phyloP scores from a whole-genome alignment of 1,140 invertebrate genomes.

The Drosophila setifemur region DNA sequence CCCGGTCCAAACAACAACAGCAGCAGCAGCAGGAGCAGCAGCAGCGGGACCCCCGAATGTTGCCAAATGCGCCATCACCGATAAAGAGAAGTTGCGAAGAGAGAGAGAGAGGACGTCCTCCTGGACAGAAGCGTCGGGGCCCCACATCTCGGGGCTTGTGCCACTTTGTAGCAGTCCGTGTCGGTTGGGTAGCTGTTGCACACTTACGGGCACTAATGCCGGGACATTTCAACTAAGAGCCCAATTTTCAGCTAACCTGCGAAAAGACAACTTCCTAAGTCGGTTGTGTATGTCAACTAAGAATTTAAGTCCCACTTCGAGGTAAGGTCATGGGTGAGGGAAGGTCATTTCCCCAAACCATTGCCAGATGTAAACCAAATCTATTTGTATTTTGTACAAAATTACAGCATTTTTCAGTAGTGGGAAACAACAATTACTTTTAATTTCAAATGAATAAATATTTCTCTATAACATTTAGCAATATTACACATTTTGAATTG shows the following conservation, averaged over 20 bases:
- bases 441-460: too few species aligned
- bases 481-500: too few species aligned
- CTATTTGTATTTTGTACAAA: too few species aligned
- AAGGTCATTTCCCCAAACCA: too few species aligned
- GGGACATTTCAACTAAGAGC: slow-evolving; percentile 10
- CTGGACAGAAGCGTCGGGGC: not conserved
- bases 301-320: not conserved
- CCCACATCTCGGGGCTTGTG: not conserved
- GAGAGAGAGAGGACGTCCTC: not conserved
- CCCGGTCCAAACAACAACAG: slow-evolving; percentile 3
- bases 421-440: too few species aligned
- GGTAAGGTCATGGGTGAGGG: too few species aligned
- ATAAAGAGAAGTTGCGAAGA: not conserved
- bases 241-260: slow-evolving; percentile 1
- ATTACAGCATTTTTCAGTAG: too few species aligned
- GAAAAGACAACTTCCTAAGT: not conserved
- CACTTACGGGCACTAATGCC: slow-evolving; percentile 54
- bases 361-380: too few species aligned
- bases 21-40: not conserved
- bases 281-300: not conserved
- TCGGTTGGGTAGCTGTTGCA: slow-evolving; percentile 31
- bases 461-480: too few species aligned
- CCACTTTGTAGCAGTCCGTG: slow-evolving; percentile 27
- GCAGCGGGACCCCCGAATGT: slow-evolving; percentile 29
- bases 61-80: slow-evolving; percentile 35